phyloP scores from a whole-genome alignment of 2,797 vertebrate species.

The Myiotriccus ornatus region DNA sequence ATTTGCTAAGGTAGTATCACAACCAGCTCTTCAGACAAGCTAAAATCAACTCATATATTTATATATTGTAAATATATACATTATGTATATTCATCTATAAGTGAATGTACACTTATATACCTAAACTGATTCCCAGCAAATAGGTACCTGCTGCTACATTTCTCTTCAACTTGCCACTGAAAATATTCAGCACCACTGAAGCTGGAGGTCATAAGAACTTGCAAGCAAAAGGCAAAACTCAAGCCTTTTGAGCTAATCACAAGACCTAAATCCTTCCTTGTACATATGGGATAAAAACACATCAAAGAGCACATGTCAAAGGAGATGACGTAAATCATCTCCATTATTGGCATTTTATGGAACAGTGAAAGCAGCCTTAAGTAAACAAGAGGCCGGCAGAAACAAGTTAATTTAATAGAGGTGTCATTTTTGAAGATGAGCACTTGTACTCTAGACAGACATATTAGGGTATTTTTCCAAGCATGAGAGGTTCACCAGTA shows the following conservation, averaged over 20 bases:
- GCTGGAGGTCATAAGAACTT: not conserved
- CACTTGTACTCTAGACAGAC: slow-evolving; percentile 8
- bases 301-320: slow-evolving; percentile 26
- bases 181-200: not conserved
- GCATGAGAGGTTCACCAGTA: not conserved
- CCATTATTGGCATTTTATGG: slow-evolving; percentile 53
- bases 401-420: slow-evolving; percentile 60
- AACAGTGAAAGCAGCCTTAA: slow-evolving; percentile 21
- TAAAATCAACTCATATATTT: not conserved
- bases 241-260: not conserved
- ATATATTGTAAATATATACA: not conserved
- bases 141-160: not conserved
- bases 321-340: slow-evolving; percentile 21
- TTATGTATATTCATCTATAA: not conserved
- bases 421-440: slow-evolving; percentile 57
- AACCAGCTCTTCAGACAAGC: not conserved
- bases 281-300: slow-evolving; percentile 14
- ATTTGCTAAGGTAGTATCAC: not conserved
- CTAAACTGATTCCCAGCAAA: not conserved
- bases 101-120: accelerated
- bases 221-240: not conserved
- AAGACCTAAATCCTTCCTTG: slow-evolving; percentile 3
- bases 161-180: not conserved
- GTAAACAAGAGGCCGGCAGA: slow-evolving; percentile 49
- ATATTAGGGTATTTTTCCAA: slow-evolving; percentile 17